Conservation (phyloP, 2,888 invertebrate genomes). For the Thecophora atra region DNA sequence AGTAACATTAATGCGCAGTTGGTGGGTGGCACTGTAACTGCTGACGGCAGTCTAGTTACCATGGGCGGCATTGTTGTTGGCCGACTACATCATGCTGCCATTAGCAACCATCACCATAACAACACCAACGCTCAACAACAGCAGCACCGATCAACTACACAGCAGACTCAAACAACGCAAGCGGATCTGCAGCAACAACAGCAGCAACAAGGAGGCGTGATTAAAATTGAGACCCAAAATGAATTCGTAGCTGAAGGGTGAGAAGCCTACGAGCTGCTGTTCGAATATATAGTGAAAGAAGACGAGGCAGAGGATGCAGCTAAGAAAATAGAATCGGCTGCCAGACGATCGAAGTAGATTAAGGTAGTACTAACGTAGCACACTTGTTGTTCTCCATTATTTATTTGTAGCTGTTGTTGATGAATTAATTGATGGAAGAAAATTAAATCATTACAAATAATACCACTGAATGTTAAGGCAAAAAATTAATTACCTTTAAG, state of each 20-base stretch:
- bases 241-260: constrained; percentile 53
- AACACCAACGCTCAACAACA: constrained; percentile 27
- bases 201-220: constrained; percentile 28
- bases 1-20: constrained; percentile 53
- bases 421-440: constrained; percentile 39
- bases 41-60: constrained; percentile 60
- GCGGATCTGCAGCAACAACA: constrained; percentile 36
- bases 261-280: constrained; percentile 57
- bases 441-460: constrained; percentile 39
- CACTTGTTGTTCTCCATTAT: constrained; percentile 57
- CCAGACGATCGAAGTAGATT: constrained; percentile 27
- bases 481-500: constrained; percentile 34
- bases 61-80: constrained; percentile 62
- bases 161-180: constrained; percentile 41
- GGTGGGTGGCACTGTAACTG: constrained; percentile 58
- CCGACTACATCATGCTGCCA: constrained; percentile 51
- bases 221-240: constrained; percentile 34
- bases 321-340: constrained; percentile 30
- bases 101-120: constrained; percentile 36
- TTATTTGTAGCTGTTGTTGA: constrained; percentile 58
- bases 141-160: constrained; percentile 38
- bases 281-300: constrained; percentile 58
- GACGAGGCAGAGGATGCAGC: constrained; percentile 45
- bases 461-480: constrained; percentile 23
- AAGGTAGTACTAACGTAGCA: constrained; percentile 20